Base-by-base conservation (phyloP, 2,888 invertebrate species). In the Epirrita christyi region DNA sequence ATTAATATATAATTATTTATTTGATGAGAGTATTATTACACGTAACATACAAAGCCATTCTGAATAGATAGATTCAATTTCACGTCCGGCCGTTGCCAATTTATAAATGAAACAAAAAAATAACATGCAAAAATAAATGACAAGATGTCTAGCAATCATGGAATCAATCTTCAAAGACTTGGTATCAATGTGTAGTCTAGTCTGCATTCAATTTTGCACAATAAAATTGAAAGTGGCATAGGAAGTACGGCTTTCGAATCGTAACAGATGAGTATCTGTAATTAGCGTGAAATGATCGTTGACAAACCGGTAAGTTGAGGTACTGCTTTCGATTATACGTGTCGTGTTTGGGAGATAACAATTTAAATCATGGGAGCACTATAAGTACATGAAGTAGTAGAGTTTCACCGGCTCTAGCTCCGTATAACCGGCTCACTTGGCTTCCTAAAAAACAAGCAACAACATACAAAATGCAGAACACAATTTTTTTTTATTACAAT, bases 171-270 rank as follows among this genome's bases (percentile, higher is more conserved):
- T n/a, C 36, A 36, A 11, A 36, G 32, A 9, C 32, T 5, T 29
- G 9, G 6, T 29, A 32, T 32, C 32, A 32, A 6, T 6, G 32
- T 32, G 7, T 32, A 7, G 9, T 32, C 7, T 7, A 32, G 32
- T 9, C 15, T 47, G 28, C 45, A 48, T 32, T 42, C 34, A 43
- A 38, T 48, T 45, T 32, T 42, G 42, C 43, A 45, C 59, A 49
- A 60, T 55, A 54, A 60, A 65, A 65, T 62, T 51, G 62, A 65
- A 65, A 65, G 64, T 53, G 28, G 44, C 49, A n/a, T n/a, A 56
- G 47, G 58, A 34, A 43, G 55, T 44, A 14, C 61, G 40, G 50
- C 65, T 66, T 66, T 66, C 65, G 52, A 64, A 62, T 60, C 53
- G 52, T 45, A 46, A 47, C 57, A 61, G 64, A 58, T 60, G 60